Conservation (phyloP, 2,797 vertebrate species). For the Helarctos malayanus region DNA sequence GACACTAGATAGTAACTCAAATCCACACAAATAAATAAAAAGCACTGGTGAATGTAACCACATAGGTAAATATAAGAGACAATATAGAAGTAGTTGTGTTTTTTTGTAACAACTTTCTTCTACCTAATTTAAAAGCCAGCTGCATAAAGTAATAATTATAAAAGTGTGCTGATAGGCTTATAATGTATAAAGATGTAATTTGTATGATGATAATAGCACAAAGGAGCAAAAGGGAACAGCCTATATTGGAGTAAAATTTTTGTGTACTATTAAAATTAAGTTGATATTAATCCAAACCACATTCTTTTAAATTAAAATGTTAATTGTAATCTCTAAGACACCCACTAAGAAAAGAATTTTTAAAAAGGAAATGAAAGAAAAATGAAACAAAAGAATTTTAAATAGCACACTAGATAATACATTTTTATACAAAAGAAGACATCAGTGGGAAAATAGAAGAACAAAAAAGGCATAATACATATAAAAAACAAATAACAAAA, state of each 20-base stretch:
- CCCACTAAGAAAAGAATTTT: conserved; percentile 32
- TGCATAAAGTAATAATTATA: conserved; percentile 16
- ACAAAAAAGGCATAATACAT: background rate
- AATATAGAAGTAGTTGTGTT: background rate
- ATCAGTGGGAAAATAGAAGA: background rate
- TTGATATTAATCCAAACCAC: background rate
- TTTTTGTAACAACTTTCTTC: conserved; percentile 13
- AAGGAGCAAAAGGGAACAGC: background rate
- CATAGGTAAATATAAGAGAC: background rate
- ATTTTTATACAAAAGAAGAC: conserved; percentile 24
- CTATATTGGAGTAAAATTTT: background rate
- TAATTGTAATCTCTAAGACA: background rate
- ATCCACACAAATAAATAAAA: conserved; percentile 9
- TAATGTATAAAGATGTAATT: background rate
- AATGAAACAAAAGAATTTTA: conserved; percentile 39
- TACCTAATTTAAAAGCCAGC: conserved; percentile 18
- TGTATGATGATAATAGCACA: background rate
- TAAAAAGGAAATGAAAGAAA: background rate
- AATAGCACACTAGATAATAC: background rate
- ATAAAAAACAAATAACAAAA: background rate
- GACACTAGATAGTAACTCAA: background rate
- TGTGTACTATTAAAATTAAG: conserved; percentile 4
- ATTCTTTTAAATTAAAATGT: background rate
- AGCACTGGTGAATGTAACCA: background rate
- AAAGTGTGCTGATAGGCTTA: conserved; percentile 8